A percentile compares a stretch with the other conserved stretches of the same genome.
Conservation (phyloP, 2,113 vertebrate species). For the Chascanopsetta lugubris region DNA sequence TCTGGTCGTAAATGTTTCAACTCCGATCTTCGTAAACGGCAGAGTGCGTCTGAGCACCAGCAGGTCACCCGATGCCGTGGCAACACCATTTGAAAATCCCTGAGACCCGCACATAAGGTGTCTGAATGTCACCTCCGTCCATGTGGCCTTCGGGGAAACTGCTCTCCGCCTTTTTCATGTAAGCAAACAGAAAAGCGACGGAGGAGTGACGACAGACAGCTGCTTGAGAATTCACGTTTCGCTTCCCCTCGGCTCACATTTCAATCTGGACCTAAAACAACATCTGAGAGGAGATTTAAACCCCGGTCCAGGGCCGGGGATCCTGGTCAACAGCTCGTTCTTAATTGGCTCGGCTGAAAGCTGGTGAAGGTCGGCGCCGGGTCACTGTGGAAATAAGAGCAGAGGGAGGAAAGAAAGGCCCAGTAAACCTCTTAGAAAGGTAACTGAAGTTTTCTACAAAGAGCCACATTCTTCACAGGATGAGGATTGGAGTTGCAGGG, state of each 20-base stretch:
- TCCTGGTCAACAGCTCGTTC: constrained; percentile 13
- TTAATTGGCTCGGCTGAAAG: constrained; percentile 38
- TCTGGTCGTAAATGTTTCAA: background rate
- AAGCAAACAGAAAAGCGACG: background rate
- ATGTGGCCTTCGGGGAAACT: background rate
- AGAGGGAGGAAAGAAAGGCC: constrained; percentile 25
- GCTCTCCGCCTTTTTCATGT: background rate
- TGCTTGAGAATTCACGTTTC: background rate
- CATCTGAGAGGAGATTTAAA: constrained; percentile 21
- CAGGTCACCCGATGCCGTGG: constrained; percentile 57
- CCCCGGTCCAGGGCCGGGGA: background rate
- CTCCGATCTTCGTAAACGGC: constrained; percentile 6
- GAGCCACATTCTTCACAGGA: constrained; percentile 57
- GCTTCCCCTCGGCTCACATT: constrained; percentile 11
- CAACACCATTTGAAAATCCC: constrained; percentile 13
- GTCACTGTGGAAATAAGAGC: constrained; percentile 27
- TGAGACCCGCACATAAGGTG: background rate
- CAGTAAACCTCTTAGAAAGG: constrained; percentile 62
- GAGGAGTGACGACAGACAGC: background rate
- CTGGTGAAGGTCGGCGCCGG: background rate
- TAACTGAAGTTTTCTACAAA: constrained; percentile 42
- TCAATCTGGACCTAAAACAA: constrained; percentile 4
- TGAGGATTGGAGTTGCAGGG: constrained; percentile 53
- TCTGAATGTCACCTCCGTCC: background rate
- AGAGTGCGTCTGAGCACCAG: constrained; percentile 9